Conservation (phyloP, 2,797 vertebrate species). For the Diceros bicornis region DNA sequence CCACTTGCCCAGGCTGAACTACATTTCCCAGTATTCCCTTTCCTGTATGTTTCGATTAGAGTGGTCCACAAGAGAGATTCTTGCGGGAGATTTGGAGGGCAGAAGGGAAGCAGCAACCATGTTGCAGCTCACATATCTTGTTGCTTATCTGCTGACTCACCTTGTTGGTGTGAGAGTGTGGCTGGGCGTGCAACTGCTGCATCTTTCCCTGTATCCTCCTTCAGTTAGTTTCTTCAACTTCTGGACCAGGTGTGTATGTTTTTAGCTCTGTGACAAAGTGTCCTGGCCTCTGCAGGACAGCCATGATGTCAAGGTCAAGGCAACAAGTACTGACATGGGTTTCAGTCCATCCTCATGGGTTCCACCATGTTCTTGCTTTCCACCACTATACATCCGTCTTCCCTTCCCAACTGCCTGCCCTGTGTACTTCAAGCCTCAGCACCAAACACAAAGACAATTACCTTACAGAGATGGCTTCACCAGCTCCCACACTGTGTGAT, state of each 20-base stretch:
- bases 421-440: neutral
- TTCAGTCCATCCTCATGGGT: neutral
- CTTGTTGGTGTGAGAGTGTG: neutral
- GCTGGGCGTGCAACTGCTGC: neutral
- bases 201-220: neutral
- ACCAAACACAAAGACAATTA: neutral
- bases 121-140: neutral
- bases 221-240: neutral
- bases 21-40: constrained; percentile 29
- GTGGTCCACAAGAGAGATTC: neutral
- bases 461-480: neutral
- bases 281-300: neutral
- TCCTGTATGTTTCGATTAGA: neutral
- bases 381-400: neutral
- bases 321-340: neutral
- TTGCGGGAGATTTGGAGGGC: neutral
- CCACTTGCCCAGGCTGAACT: neutral
- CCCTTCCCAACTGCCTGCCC: neutral
- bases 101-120: neutral
- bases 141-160: neutral
- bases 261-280: neutral
- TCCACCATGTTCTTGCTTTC: neutral
- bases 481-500: neutral
- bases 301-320: neutral
- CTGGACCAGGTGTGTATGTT: neutral